A percentile compares a stretch with the other conserved stretches of the same genome.
phyloP scores from a whole-genome alignment of 2,113 vertebrate species.

The Neoarius graeffei region DNA sequence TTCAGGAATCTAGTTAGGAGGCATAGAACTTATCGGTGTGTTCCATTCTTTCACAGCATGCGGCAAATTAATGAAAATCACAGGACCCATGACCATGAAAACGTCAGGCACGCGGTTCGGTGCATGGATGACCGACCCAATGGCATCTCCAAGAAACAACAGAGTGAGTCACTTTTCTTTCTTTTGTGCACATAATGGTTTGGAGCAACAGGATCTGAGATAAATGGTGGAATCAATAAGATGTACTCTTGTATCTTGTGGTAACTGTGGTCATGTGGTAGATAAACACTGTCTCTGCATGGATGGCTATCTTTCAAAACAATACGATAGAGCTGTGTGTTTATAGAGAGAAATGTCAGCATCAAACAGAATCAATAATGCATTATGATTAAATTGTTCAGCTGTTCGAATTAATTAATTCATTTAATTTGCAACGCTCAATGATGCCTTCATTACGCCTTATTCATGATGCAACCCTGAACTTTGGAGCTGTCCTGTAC shows the following conservation, averaged over 20 bases:
- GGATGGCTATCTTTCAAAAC: not conserved
- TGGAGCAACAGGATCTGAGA: not conserved
- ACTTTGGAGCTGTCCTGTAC: not conserved
- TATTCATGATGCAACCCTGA: not conserved
- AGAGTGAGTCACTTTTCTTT: conserved; percentile 78
- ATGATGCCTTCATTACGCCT: not conserved
- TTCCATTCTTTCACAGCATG: conserved; percentile 83
- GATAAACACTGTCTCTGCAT: not conserved
- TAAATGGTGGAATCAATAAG: conserved; percentile 1
- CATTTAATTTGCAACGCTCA: not conserved
- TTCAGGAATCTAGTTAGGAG: conserved; percentile 65
- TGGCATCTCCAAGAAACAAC: conserved; percentile 88
- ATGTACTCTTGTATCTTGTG: not conserved
- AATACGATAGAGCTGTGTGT: conserved; percentile 3
- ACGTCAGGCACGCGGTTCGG: conserved; percentile 96
- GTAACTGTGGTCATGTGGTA: not conserved
- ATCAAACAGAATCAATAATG: conserved; percentile 3
- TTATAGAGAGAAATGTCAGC: not conserved
- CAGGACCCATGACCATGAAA: conserved; percentile 93
- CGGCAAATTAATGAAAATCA: conserved; percentile 99
- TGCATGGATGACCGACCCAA: conserved; percentile 97
- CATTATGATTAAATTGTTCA: conserved; percentile 9
- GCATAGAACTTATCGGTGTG: conserved; percentile 63
- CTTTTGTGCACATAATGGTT: conserved; percentile 22
- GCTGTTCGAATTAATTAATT: not conserved